Percentiles rank a stretch among this genome's conserved stretches.
Conservation (phyloP, 2,113 vertebrate genomes). For the Zosterops lateralis region DNA sequence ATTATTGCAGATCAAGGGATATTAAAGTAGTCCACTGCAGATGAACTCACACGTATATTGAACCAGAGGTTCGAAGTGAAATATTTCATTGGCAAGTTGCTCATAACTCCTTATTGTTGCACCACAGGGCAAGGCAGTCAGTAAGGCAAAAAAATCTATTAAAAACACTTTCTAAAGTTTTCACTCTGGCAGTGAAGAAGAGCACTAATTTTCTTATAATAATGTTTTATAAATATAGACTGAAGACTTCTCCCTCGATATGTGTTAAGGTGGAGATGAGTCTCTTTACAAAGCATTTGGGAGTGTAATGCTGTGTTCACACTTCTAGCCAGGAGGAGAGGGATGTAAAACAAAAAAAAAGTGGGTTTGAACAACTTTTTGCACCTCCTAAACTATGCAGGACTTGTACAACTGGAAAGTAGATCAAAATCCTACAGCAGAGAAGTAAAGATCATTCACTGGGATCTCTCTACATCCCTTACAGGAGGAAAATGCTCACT, state of each 20-base stretch:
- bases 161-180: neutral
- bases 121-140: neutral
- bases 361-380: neutral
- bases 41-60: neutral
- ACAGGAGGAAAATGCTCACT: neutral
- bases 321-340: neutral
- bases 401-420: neutral
- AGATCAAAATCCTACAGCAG: neutral
- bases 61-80: neutral
- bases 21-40: neutral
- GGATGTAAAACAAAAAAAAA: neutral
- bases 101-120: neutral
- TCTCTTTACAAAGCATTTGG: neutral
- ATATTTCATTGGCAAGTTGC: neutral
- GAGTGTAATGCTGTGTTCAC: neutral
- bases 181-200: neutral
- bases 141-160: neutral
- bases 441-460: neutral
- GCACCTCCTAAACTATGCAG: neutral
- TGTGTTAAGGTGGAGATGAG: neutral
- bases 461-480: neutral
- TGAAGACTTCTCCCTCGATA: neutral
- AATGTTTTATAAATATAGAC: neutral
- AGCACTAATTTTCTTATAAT: neutral
- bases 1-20: neutral